These are phyloP conservation scores for Amphimallon solstitiale DNA, from an alignment of 2,888 invertebrate species.

Conservation along the genomic window DNA sequence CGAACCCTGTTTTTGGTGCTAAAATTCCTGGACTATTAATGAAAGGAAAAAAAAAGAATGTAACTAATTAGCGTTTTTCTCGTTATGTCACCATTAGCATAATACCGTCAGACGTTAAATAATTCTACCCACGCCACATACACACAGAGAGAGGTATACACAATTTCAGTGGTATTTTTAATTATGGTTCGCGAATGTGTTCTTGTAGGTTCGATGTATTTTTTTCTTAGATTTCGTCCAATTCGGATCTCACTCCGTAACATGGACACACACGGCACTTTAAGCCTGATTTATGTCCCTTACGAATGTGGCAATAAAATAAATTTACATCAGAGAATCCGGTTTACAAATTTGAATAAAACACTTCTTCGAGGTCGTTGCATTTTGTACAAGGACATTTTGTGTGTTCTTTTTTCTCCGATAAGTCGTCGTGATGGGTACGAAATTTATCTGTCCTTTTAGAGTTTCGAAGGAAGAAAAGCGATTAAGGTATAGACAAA, in stretches of 20 bases:
- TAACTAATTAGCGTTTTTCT: too few relatives aligned
- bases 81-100: too few relatives aligned
- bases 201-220: neutral
- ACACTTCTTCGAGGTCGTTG: conserved; percentile 4
- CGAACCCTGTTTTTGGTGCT: too few relatives aligned
- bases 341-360: conserved; percentile 13
- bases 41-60: too few relatives aligned
- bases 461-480: too few relatives aligned
- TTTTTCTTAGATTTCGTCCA: conserved; percentile 2
- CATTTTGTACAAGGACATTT: neutral
- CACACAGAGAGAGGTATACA: too few relatives aligned
- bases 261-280: conserved; percentile 20
- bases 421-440: neutral
- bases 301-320: conserved; percentile 19
- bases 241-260: neutral
- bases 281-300: conserved; percentile 21
- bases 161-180: conserved; percentile 10
- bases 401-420: neutral
- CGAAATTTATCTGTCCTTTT: too few relatives aligned
- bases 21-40: too few relatives aligned
- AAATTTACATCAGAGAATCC: conserved; percentile 20
- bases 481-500: too few relatives aligned
- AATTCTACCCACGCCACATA: too few relatives aligned
- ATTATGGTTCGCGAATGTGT: conserved; percentile 1
- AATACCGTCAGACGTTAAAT: too few relatives aligned